Base-by-base conservation (phyloP, 2,888 invertebrate genomes). In the Lysandra coridon region DNA sequence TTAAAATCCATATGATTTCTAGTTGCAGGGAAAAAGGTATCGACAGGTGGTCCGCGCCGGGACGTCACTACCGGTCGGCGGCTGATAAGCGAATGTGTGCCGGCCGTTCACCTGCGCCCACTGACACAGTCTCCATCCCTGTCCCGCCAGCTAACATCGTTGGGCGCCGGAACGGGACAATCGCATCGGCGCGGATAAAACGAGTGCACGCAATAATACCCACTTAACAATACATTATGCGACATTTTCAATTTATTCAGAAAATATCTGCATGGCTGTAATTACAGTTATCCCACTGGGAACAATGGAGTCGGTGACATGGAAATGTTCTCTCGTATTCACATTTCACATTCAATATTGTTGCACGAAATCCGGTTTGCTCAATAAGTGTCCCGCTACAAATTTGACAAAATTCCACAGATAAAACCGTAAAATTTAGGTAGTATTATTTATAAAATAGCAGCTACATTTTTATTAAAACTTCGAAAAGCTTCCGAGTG, bases 71-170 rank as follows among this genome's bases (percentile, higher is more conserved):
- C 90, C 89, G 91, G 89, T 87, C 87, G 86, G 84, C 87, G 85
- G 87, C 86, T 94, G 93, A 94, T 94, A 93, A 92, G 89, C 87
- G 87, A 92, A 94, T 93, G 91, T 94, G 87, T 92, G 93, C 87
- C 92, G 93, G 92, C 87, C 94, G 88, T 93, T 93, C 91, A 94
- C 93, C 94, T 89, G 91, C 90, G 86, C 91, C 91, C 90, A 91
- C 90, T 91, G 89, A 92, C 91, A 91, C 88, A 90, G 86, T 87
- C 84, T 83, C 84, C 85, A 82, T 92, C 90, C 88, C 86, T 85
- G 83, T 92, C 89, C 83, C 87, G 84, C 88, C 81, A 81, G 80
- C 83, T 82, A 80, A 79, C 23, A 79, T 44, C 78, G 78, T 73
- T 78, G 73, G 73, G 79, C 81, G 82, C 80, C 79, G 81, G 82